Evolutionary conservation across 2,888 invertebrate genomes (phyloP).

Genomic region (Microdon myrmicae): DNA sequence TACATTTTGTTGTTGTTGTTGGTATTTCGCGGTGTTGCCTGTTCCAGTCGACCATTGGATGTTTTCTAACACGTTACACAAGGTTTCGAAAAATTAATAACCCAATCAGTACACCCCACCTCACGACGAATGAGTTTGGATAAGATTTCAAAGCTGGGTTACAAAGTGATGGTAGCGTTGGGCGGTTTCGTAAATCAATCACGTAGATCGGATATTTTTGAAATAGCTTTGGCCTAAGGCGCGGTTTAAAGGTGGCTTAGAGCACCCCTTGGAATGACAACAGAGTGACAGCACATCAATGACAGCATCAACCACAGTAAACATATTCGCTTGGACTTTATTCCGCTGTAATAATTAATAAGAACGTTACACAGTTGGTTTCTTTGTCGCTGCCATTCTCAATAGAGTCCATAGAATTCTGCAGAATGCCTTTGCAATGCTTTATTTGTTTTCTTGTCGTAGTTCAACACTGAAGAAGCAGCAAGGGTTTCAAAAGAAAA

Average conservation of each 20-base stretch:
- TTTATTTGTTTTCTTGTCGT: no score
- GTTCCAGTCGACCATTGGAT: conserved; percentile 10
- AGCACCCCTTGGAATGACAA: conserved; percentile 27
- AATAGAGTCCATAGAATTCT: no score
- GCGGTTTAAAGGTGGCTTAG: conserved; percentile 37
- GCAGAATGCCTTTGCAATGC: no score
- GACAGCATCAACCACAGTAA: conserved; percentile 1
- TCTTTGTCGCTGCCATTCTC: no score
- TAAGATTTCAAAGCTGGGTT: conserved; percentile 23
- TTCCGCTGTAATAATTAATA: no score
- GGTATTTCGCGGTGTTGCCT: not conserved
- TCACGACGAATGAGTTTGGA: conserved; percentile 29
- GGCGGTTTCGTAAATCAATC: conserved; percentile 40
- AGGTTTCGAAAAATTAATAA: conserved; percentile 20
- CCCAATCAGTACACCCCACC: conserved; percentile 14
- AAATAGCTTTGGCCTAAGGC: conserved; percentile 22
- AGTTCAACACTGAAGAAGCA: no score
- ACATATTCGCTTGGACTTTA: no score
- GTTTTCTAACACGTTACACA: conserved; percentile 18
- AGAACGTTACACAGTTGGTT: no score
- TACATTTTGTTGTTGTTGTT: no score
- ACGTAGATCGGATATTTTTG: conserved; percentile 47
- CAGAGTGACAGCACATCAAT: conserved; percentile 17
- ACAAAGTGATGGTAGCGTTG: conserved; percentile 8
- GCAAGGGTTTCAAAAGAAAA: no score